Base-by-base conservation (phyloP, 1,140 invertebrate genomes). In the Bradysia coprophila region DNA sequence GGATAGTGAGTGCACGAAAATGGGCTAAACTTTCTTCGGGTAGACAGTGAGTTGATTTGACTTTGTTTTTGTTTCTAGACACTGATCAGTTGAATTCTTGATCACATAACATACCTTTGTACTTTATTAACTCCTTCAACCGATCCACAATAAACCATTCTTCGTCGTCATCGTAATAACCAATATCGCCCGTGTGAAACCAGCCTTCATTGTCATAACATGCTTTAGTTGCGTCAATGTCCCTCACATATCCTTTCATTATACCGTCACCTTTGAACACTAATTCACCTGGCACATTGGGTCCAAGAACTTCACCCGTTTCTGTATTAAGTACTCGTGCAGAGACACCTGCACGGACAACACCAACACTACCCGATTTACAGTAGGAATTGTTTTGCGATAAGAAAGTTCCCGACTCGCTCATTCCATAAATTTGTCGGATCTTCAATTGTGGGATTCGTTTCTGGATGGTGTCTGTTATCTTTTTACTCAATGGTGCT, bases 121-220 rank as follows among this genome's bases (percentile, higher is more conserved):
- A 39, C 24, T 43, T 38, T 43, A 78, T 76, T 15, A 78, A 54
- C 48, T 77, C 73, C 49, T 78, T 78, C 3, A 74, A 42, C 43
- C 75, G 54, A 49, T 77, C 86, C 1, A 75, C 72, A 2, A 90
- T 73, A 45, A 64, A 81, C 40, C 87, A 66, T 38, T 64, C 59
- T 1, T 63, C 66, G 2, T 72, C 62, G 2, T 79, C 61, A 50
- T 85, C 73, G 40, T 69, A 73, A 28, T 73, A 72, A 3, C 66
- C 81, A 23, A 88, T 56, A 51, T 89, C 85, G 4, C 73, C 72
- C 40, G 73, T 73, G 46, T 71, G 63, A 3, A 76, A 52, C 71
- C 72, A 76, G 5, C 71, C 69, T 41, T 75, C 62, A n/a, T 44
- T 38, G n/a, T 45, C 38, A 23, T 74, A 61, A 3, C 54, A 68